phyloP scores from a whole-genome alignment of 2,888 invertebrate species.

The Trichopoda pennipes region DNA sequence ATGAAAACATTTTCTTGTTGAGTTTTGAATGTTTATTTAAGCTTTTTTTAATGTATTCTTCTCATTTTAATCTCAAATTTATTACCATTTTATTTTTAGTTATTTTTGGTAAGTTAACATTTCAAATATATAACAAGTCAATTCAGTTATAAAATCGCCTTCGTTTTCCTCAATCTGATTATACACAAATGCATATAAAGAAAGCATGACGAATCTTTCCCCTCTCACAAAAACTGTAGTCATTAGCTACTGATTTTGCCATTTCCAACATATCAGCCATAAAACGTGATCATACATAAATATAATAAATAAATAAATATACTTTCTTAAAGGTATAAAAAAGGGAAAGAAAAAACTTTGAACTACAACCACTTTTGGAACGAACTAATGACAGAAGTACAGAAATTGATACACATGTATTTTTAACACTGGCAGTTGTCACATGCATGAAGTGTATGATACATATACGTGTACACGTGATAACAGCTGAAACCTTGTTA shows the following conservation, averaged over 20 bases:
- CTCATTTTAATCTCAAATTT: too few species aligned
- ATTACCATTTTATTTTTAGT: too few species aligned
- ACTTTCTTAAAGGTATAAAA: constrained; percentile 18
- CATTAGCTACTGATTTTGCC: constrained; percentile 21
- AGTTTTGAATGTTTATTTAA: too few species aligned
- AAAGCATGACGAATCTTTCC: not conserved
- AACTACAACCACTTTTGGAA: constrained; percentile 54
- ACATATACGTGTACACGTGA: not conserved
- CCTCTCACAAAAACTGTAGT: not conserved
- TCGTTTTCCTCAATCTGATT: constrained; percentile 41
- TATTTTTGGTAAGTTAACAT: constrained; percentile 6
- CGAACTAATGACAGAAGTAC: constrained; percentile 3
- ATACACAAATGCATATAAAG: not conserved
- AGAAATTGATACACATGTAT: constrained; percentile 51
- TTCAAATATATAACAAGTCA: constrained; percentile 13
- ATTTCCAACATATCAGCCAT: constrained; percentile 57
- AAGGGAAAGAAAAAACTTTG: constrained; percentile 43
- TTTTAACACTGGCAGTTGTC: not conserved
- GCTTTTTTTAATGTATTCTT: too few species aligned
- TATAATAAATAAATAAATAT: constrained; percentile 36
- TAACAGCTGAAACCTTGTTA: constrained; percentile 4
- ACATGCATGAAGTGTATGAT: too few species aligned
- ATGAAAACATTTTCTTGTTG: too few species aligned
- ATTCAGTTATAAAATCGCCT: too few species aligned
- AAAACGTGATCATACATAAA: constrained; percentile 68